A percentile compares a stretch with the other conserved stretches of the same genome.
These are phyloP conservation scores for Philereme vetulata DNA, from an alignment of 2,888 invertebrate genomes.

Conservation along the genomic window DNA sequence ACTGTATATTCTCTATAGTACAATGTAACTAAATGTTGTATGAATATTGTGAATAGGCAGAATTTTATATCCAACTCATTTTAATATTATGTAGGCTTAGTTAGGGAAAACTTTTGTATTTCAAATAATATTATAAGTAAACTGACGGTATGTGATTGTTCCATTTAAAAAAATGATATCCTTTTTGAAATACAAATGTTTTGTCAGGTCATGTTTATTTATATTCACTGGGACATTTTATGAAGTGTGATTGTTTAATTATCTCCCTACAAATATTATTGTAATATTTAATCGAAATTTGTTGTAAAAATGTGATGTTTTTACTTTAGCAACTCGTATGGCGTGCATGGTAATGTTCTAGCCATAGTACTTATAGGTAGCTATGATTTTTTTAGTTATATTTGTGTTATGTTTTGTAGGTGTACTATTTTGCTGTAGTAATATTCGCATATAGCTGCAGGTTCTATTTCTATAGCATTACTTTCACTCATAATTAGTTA, in stretches of 20 bases:
- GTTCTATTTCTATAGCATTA: not conserved
- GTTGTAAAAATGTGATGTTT: constrained; percentile 11
- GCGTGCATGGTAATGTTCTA: constrained; percentile 10
- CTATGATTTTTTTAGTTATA: constrained; percentile 11
- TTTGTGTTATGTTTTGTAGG: constrained; percentile 6
- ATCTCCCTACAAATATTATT: constrained; percentile 11
- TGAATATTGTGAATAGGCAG: constrained; percentile 14
- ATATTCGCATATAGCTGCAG: not conserved
- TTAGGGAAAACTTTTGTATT: constrained; percentile 6
- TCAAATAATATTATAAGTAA: not conserved
- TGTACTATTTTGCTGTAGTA: constrained; percentile 11
- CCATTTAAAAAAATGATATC: not conserved
- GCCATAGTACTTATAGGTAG: constrained; percentile 12
- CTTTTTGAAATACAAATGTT: constrained; percentile 6
- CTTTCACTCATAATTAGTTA: no score
- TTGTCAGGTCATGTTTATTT: constrained; percentile 1
- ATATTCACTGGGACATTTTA: not conserved
- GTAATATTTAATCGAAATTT: constrained; percentile 7
- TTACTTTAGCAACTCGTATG: constrained; percentile 14
- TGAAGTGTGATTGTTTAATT: constrained; percentile 6
- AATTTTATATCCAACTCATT: constrained; percentile 3
- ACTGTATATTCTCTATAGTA: constrained; percentile 26
- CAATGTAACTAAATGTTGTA: constrained; percentile 22
- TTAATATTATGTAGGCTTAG: constrained; percentile 1
- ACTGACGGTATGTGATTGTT: not conserved